Conservation (phyloP, 2,888 invertebrate species). For the Tetragonisca angustula region DNA sequence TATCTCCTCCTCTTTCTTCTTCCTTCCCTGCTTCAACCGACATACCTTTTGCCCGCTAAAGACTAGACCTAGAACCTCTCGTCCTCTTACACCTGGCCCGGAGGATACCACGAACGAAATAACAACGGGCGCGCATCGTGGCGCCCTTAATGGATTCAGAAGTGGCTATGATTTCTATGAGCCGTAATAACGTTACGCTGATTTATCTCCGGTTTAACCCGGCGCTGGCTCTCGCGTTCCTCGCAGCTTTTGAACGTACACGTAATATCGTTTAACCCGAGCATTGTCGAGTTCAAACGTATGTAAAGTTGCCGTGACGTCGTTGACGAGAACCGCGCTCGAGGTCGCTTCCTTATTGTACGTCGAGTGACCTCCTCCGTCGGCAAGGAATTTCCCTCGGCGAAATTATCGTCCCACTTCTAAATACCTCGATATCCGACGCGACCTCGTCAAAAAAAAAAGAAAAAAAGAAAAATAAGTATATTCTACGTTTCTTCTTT, state of each 20-base stretch:
- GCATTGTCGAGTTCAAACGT: constrained; percentile 80
- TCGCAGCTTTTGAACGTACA: constrained; percentile 68
- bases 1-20: neutral
- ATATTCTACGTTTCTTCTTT: neutral
- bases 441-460: too few species aligned
- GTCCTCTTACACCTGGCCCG: constrained; percentile 55
- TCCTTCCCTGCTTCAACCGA: neutral
- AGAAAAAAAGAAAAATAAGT: too few species aligned
- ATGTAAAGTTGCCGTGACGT: constrained; percentile 80
- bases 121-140: constrained; percentile 41
- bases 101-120: constrained; percentile 59
- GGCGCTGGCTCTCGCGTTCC: constrained; percentile 59
- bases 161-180: constrained; percentile 78
- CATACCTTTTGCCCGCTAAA: neutral
- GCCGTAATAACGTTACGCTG: constrained; percentile 78
- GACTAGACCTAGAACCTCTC: constrained; percentile 11
- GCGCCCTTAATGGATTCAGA: constrained; percentile 76
- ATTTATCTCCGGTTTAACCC: constrained; percentile 80
- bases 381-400: constrained; percentile 35
- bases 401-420: constrained; percentile 20
- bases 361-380: constrained; percentile 40
- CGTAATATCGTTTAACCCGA: constrained; percentile 80
- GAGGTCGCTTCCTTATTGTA: constrained; percentile 76
- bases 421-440: constrained; percentile 2
- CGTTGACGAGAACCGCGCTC: constrained; percentile 62